A percentile compares a stretch with the other conserved stretches of the same genome.
These are phyloP conservation scores for Drosophila subquinaria DNA, from an alignment of 2,888 invertebrate species.

Conservation along the genomic window DNA sequence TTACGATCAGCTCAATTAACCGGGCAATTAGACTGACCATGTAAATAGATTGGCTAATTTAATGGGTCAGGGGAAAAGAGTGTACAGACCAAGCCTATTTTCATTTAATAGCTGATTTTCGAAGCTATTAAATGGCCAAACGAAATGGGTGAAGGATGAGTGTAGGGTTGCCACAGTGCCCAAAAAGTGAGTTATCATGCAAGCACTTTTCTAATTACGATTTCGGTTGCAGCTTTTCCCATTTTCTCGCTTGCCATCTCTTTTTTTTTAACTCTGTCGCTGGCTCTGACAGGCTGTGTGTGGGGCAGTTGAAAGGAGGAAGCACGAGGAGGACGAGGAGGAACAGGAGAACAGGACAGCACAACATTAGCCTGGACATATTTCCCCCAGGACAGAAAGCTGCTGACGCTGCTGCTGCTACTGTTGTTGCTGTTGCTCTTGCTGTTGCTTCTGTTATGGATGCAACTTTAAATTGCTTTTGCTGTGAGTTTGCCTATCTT, in stretches of 20 bases:
- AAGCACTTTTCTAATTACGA: conserved; percentile 79
- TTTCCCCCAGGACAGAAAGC: conserved; percentile 70
- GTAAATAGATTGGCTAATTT: conserved; percentile 73
- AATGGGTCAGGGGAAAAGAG: not conserved
- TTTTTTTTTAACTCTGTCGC: conserved; percentile 4
- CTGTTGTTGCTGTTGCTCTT: too few species aligned
- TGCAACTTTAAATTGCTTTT: conserved; percentile 80
- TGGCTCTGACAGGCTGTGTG: conserved; percentile 16
- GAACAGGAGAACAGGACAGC: conserved; percentile 27
- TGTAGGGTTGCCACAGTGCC: conserved; percentile 30
- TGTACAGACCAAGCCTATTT: conserved; percentile 10
- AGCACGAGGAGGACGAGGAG: conserved; percentile 8
- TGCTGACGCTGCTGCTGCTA: conserved; percentile 41
- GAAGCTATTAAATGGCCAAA: conserved; percentile 55
- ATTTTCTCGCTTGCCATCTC: not conserved
- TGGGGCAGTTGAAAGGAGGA: conserved; percentile 4
- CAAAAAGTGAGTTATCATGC: conserved; percentile 76
- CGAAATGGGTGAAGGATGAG: not conserved
- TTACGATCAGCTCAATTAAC: conserved; percentile 51
- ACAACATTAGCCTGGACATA: conserved; percentile 77
- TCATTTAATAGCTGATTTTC: conserved; percentile 58
- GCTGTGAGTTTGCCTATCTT: conserved; percentile 55
- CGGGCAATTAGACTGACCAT: conserved; percentile 63
- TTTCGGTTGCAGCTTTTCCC: conserved; percentile 34
- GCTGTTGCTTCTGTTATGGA: conserved; percentile 78